Base-by-base conservation (phyloP, 2,888 invertebrate species). In the Selenia dentaria region DNA sequence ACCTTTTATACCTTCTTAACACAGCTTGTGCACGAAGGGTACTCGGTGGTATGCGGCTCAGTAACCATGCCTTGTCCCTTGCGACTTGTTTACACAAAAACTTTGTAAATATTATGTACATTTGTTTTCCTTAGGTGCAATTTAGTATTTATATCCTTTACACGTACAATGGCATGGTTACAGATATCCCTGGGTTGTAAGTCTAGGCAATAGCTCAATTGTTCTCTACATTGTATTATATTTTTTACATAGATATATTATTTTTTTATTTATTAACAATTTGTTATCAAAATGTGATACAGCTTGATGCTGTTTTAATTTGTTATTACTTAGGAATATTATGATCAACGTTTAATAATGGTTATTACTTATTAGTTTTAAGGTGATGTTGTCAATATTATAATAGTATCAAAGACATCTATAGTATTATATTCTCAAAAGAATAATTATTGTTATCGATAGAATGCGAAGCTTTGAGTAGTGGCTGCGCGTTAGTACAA, bases 141-240 rank as follows among this genome's bases (percentile, higher is more conserved):
- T 66, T 62, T 61, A 57, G 59, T 56, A 59, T 59, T 57, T 14
- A 53, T 60, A 50, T 44, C 45, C 43, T 51, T 42, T 51, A 51
- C 62, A 46, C 27, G 51, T 52, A 60, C 63, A 64, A 70, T 81
- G 87, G 77, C 89, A 86, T 86, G 87, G 89, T 85, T 80, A 80
- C 81, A 71, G 79, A 79, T 64, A 81, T 84, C 85, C 87, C 81
- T 74, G 87, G 89, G 89, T 90, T 89, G 88, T 83, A 81, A 74
- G 81, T 80, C 69, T 87, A 89, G 83, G 71, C 82, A 83, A 87
- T 88, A 90, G 86, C 86, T 88, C 83, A 84, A 82, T 85, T 79
- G 71, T 43, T 31, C 59, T 53, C 51, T 50, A 51, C 42, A 38
- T 46, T 60, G 57, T 60, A 60, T 50, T 53, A 56, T 68, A 71